These are phyloP conservation scores for Drosophila subpulchrella DNA, from an alignment of 1,140 invertebrate genomes.

Conservation along the genomic window DNA sequence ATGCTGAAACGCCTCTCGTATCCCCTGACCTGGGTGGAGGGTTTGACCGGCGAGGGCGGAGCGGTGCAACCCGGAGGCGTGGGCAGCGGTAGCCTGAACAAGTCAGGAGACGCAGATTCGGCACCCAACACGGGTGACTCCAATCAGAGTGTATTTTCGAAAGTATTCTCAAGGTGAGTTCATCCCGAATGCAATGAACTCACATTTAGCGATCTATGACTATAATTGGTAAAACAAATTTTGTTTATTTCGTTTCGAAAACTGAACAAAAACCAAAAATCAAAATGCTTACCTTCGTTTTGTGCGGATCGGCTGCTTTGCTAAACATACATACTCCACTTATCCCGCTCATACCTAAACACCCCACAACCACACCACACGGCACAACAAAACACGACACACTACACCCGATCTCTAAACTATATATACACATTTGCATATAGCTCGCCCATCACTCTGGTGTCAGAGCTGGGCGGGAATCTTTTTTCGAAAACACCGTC, in stretches of 20 bases:
- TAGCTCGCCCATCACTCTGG: slow-evolving; percentile 95
- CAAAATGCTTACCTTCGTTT: slow-evolving; percentile 78
- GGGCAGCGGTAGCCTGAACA: slow-evolving; percentile 74
- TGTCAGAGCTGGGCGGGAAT: slow-evolving; percentile 93
- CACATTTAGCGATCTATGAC: slow-evolving; percentile 30
- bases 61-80: slow-evolving; percentile 81
- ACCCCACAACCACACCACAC: slow-evolving; percentile 32
- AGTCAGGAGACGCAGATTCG: slow-evolving; percentile 78
- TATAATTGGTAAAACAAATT: slow-evolving; percentile 70
- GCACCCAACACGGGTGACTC: slow-evolving; percentile 85
- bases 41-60: slow-evolving; percentile 88
- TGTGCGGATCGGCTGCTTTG: slow-evolving; percentile 79
- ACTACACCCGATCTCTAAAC: slow-evolving; percentile 7
- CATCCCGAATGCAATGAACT: slow-evolving; percentile 10
- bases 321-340: slow-evolving; percentile 59
- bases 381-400: slow-evolving; percentile 27
- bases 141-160: slow-evolving; percentile 91
- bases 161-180: slow-evolving; percentile 94
- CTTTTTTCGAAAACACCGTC: slow-evolving; percentile 94
- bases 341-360: slow-evolving; percentile 10
- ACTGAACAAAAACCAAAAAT: slow-evolving; percentile 35
- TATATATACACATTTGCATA: slow-evolving; percentile 15
- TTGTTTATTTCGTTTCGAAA: slow-evolving; percentile 68
- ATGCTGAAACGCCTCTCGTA: slow-evolving; percentile 96
- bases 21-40: slow-evolving; percentile 96